Base-by-base conservation (phyloP, 2,888 invertebrate genomes). In the Orthosia incerta region DNA sequence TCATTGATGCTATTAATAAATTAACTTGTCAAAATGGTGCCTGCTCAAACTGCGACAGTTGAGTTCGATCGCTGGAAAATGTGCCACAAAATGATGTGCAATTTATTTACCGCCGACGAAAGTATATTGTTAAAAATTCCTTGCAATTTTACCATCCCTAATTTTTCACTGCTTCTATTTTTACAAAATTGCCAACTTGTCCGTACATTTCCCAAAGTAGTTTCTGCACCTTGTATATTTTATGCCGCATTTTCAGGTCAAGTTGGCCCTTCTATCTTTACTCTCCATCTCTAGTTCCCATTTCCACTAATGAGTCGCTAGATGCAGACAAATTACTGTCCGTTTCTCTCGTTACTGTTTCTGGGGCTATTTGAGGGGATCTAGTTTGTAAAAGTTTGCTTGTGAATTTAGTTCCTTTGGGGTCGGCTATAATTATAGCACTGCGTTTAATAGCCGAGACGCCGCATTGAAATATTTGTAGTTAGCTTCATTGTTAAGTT, bases 11-110 rank as follows among this genome's bases (percentile, higher is more conserved):
- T 83, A 87, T 86, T 87, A 85, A 90, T 92, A 89, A 91, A 92
- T 92, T 89, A 89, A 86, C 75, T 83, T 87, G 90, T 88, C 91
- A 89, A 89, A 91, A 88, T 86, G 88, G 87, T 89, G 86, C 84
- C 86, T 83, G 83, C 82, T 86, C 87, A 86, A 83, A 85, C 84
- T 85, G 79, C 74, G 85, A 86, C 82, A 84, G 85, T 90, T 80
- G 81, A 80, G 79, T 87, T 84, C 71, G 63, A 75, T 81, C 75
- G 77, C 60, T 75, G 80, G 80, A 72, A 84, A 88, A 88, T 86
- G 86, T 82, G 61, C 66, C 74, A 79, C 75, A 82, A 82, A 76
- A 80, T 86, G 67, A 86, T 86, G 72, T 76, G 81, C 72, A 82
- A 85, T 85, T 88, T 87, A 88, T 87, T 85, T 81, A 74, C 72